Conservation (phyloP, 2,888 invertebrate genomes). For the Plemyria rubiginata region DNA sequence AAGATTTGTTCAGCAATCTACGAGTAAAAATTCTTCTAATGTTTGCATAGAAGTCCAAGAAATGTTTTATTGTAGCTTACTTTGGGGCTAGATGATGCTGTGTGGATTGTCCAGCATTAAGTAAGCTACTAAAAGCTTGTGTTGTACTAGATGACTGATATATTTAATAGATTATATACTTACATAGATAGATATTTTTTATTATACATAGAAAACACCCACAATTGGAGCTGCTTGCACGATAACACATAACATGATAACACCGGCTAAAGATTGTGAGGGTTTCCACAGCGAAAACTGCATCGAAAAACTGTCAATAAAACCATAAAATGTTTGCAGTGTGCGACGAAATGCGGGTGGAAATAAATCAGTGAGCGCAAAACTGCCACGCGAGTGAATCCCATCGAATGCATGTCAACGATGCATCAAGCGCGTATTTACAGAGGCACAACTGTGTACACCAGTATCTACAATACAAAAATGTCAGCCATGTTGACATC, state of each 20-base stretch:
- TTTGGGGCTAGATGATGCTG: too few species aligned
- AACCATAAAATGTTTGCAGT: conserved; percentile 26
- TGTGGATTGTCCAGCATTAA: too few species aligned
- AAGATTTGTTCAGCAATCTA: too few species aligned
- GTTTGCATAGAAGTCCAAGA: too few species aligned
- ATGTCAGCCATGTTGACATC: neutral
- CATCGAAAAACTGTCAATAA: conserved; percentile 5
- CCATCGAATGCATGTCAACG: conserved; percentile 66
- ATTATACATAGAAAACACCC: too few species aligned
- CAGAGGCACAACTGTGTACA: conserved; percentile 39
- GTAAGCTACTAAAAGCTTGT: too few species aligned
- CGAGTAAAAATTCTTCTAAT: too few species aligned
- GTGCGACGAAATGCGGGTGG: conserved; percentile 51
- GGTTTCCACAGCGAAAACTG: neutral
- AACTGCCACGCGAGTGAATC: conserved; percentile 58
- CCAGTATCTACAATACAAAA: conserved; percentile 5
- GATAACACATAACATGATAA: neutral
- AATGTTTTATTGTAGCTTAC: too few species aligned
- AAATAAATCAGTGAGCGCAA: conserved; percentile 73
- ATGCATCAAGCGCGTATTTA: conserved; percentile 56
- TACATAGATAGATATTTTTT: too few species aligned
- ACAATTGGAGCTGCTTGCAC: too few species aligned
- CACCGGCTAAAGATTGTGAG: neutral
- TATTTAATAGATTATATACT: too few species aligned
- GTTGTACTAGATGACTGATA: too few species aligned